Evolutionary conservation across 2,888 invertebrate genomes (phyloP), one percentile per base, ranked within the genome.

Genomic region (Drosophila prolongata): DNA sequence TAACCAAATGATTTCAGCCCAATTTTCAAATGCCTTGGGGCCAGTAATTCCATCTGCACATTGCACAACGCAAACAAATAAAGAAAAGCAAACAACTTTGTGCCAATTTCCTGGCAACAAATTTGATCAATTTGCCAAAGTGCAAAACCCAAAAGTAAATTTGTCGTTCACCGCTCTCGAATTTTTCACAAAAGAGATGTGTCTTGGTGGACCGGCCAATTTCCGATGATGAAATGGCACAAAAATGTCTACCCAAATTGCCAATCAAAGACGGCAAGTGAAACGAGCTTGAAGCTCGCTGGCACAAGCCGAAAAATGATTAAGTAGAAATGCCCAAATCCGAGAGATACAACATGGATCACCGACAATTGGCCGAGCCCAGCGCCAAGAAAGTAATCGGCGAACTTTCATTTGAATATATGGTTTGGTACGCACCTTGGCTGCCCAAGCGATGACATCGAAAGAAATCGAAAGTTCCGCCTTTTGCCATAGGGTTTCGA

Each of bases 381-480:
- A 61, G 35, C 47, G 35, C 53, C 54, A 62, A 56, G 70, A 72
- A 71, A 71, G 74, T 55, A 70, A 70, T 55, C 70, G 52, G 27
- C 58, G 35, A 68, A 71, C 70, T 71, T 71, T 71, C 70, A 73
- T 73, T 71, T 58, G 55, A 53, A 54, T 65, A 9, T 19, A 13
- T 11, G 27, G 6, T 30, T 27, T 14, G 10, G 16, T 35, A 65
- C 59, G 68, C 73, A 49, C 72, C 74, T 52, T 77, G 75, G 80
- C 86, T 76, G 66, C 62, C 79, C 85, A 85, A 74, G 78, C 80
- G 84, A 83, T 77, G 80, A 78, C 80, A 84, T 80, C 87, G 76
- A 86, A 86, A 78, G 89, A 86, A 86, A 86, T 87, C 85, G 85
- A 89, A 86, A 86, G 85, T 86, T 87, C 81, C 85, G 85, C 69